Conservation (phyloP, 2,113 vertebrate genomes). For the Cyprinodon tularosa region DNA sequence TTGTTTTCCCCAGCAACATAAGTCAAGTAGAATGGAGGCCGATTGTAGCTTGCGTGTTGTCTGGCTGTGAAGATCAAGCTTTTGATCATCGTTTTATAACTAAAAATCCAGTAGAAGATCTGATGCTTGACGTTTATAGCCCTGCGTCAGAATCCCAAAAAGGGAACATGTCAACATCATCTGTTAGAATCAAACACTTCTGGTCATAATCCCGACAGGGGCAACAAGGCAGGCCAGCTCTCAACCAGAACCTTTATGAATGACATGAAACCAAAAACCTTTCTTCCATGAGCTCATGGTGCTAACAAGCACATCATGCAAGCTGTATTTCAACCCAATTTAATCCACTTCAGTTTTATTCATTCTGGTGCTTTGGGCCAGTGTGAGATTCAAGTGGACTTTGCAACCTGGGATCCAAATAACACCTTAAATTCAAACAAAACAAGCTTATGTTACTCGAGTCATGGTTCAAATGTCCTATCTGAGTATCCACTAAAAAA, state of each 20-base stretch:
- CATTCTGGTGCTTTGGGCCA: no score
- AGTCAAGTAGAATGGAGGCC: constrained; percentile 1
- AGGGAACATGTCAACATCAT: constrained; percentile 33
- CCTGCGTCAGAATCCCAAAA: constrained; percentile 2
- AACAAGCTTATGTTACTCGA: no score
- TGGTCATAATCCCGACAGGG: constrained; percentile 27
- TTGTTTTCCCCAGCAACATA: constrained; percentile 12
- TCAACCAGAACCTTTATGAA: constrained; percentile 13
- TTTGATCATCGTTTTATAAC: constrained; percentile 17
- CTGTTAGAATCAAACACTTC: constrained; percentile 26
- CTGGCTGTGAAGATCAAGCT: constrained; percentile 2
- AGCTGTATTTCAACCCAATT: no score
- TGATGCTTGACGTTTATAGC: constrained; percentile 19
- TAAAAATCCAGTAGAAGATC: constrained; percentile 12
- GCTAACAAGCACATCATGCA: no score
- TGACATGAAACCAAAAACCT: no score
- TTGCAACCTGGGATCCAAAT: no score
- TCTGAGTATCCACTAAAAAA: no score
- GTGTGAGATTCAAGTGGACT: no score
- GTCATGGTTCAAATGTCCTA: no score
- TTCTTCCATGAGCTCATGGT: no score
- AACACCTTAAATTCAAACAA: no score
- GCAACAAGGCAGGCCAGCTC: constrained; percentile 13
- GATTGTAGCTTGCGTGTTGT: not conserved
- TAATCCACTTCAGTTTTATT: no score